Evolutionary conservation across 2,888 invertebrate genomes (phyloP), one percentile per base, ranked within the genome.

Genomic region (Thereva nobilitata): DNA sequence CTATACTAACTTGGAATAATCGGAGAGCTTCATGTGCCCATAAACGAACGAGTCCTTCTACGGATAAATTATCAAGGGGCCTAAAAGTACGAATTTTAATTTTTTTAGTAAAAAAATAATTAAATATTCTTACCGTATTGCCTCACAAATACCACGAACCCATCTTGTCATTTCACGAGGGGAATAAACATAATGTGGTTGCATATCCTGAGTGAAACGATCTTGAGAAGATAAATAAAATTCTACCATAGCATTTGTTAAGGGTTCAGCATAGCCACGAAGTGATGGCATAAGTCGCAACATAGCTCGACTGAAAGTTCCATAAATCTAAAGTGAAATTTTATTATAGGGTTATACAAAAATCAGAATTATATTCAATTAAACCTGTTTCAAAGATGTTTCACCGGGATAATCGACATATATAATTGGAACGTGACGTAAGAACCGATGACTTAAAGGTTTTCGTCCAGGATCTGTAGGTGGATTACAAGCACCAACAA

Each of bases 391-490:
- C 12, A 99, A 85, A 0, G 98, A 99, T 0, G 93, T 93, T 82
- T 97, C 96, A 70, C 98, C 99, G 3, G 99, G 99, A 80, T 99
- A 99, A 82, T 99, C 99, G 52, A 99, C 99, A 80, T 99, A 99
- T 72, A 99, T 95, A 57, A 99, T 95, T 1, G 99, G 98, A 7
- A 99, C 98, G 78, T 99, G 99, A 1, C 99, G 83, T 71, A 94
- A 80, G 79, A 93, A 91, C 76, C 86, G 82, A 81, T 95, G 93
- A 45, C 96, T 95, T 5, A 97, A 85, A 3, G 97, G 97, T 81
- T 98, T 98, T 71, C 98, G 88, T 45, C 98, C 98, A 1, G 98
- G 98, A 85, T 99, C 99, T 3, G 99, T 99, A 0, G 99, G 99
- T 42, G 99, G 99, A 85, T 99, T 99, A 82, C 99, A 99, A 68